Conservation (phyloP, 1,140 invertebrate species). For the Macrotrachela quadricornifera region DNA sequence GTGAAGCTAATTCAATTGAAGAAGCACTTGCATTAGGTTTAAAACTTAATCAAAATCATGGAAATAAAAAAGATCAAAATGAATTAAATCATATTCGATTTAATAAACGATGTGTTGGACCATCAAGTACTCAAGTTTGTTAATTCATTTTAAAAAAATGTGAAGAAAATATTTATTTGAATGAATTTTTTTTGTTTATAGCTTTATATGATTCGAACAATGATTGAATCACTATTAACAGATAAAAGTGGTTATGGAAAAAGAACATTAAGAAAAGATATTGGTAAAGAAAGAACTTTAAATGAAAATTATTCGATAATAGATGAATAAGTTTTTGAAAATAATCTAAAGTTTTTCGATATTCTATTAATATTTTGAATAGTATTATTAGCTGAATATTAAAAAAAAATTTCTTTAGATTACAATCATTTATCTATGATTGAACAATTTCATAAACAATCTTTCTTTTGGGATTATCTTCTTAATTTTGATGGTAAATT, state of each 20-base stretch:
- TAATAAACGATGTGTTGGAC: too few relatives aligned
- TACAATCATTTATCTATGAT: conserved; percentile 69
- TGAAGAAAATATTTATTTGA: background rate
- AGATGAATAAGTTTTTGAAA: too few relatives aligned
- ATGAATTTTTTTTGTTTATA: conserved; percentile 47
- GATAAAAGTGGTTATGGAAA: conserved; percentile 69
- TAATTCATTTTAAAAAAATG: background rate
- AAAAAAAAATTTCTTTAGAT: conserved; percentile 41
- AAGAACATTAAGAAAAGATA: conserved; percentile 75
- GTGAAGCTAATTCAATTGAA: too few relatives aligned
- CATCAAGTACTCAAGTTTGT: conserved; percentile 32
- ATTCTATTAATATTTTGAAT: too few relatives aligned
- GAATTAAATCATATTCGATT: too few relatives aligned
- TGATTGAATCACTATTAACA: conserved; percentile 87
- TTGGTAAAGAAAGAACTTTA: conserved; percentile 32
- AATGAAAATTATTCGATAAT: too few relatives aligned
- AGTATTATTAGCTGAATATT: too few relatives aligned
- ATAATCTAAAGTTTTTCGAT: too few relatives aligned
- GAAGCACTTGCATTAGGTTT: too few relatives aligned
- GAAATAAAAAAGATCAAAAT: too few relatives aligned
- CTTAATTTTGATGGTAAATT: conserved; percentile 60
- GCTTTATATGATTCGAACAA: conserved; percentile 94
- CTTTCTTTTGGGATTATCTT: conserved; percentile 87
- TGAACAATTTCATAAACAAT: conserved; percentile 79
- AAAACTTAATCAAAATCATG: too few relatives aligned